Evolutionary conservation across 2,797 vertebrate species (phyloP).

Genomic region (Periophthalmus magnuspinnatus): DNA sequence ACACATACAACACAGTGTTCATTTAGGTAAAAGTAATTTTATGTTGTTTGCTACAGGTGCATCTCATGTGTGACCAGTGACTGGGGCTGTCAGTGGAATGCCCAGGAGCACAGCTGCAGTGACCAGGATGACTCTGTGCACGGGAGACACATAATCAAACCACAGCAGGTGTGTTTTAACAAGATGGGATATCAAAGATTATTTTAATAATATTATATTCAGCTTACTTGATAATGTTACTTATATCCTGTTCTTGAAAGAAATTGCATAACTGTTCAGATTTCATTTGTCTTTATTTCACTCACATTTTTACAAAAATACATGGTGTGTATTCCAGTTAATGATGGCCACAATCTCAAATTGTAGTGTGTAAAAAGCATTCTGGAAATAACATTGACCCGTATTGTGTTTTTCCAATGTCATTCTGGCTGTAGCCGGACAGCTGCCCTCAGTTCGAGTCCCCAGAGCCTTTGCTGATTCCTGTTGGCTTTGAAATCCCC

Average conservation of each 20-base stretch:
- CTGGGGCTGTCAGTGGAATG: conserved; percentile 94
- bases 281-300: too few species aligned
- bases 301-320: background rate
- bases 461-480: conserved; percentile 66
- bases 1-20: background rate
- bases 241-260: background rate
- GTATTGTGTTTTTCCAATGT: background rate
- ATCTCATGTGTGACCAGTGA: conserved; percentile 88
- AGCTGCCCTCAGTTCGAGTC: conserved; percentile 78
- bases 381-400: background rate
- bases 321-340: background rate
- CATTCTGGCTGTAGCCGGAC: conserved; percentile 47
- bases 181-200: background rate
- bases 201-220: background rate
- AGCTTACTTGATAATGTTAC: background rate
- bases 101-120: conserved; percentile 74
- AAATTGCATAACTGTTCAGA: too few species aligned
- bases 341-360: background rate
- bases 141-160: conserved; percentile 73
- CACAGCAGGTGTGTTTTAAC: conserved; percentile 75
- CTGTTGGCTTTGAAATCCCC: conserved; percentile 65
- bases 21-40: background rate
- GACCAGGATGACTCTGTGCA: conserved; percentile 56
- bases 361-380: background rate
- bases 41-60: conserved; percentile 75